Evolutionary conservation across 2,113 vertebrate genomes (phyloP), one percentile per base, ranked within the genome.

Genomic region (Tapirus terrestris): DNA sequence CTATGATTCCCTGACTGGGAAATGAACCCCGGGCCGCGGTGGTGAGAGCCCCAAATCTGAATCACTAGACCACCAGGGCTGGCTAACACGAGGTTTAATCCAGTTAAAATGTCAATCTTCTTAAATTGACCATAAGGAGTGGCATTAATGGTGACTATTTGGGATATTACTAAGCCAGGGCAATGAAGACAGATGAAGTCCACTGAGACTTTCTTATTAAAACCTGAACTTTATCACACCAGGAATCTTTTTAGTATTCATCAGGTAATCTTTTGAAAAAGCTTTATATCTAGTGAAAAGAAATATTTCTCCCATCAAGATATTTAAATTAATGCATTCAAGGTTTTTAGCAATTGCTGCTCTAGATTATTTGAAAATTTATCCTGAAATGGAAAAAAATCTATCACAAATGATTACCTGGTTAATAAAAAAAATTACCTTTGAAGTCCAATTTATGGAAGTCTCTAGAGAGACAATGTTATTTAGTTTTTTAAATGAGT

Each of bases 391-490:
- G n/a, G 58, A 82, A 96, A 87, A 94, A 58, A 21, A 80, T 3
- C 33, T 48, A 39, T 45, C 21, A 68, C 45, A 68, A 89, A 33
- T 86, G 43, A 84, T 94, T 83, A 70, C 12, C 25, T 80, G 25
- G 36, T 31, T 61, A 79, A 83, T 91, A 96, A 91, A 76, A 75
- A 89, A 33, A 43, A 76, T 60, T 67, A 29, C 33, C 61, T 93
- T 87, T 95, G 60, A 75, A 68, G 68, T 72, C 33, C 73, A 93
- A 65, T 77, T 88, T 58, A 68, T 76, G 20, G 60, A 93, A 43
- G 27, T 75, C 67, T 90, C 77, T 21, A 97, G 70, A 92, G 61
- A 97, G 79, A 81, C 58, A 88, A 48, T 61, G 33, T 80, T 93
- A 53, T 29, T 89, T 91, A 83, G 13, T 51, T 87, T 96, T 96